These are phyloP conservation scores for Tachysurus vachellii DNA, from an alignment of 2,113 vertebrate species.

Conservation along the genomic window DNA sequence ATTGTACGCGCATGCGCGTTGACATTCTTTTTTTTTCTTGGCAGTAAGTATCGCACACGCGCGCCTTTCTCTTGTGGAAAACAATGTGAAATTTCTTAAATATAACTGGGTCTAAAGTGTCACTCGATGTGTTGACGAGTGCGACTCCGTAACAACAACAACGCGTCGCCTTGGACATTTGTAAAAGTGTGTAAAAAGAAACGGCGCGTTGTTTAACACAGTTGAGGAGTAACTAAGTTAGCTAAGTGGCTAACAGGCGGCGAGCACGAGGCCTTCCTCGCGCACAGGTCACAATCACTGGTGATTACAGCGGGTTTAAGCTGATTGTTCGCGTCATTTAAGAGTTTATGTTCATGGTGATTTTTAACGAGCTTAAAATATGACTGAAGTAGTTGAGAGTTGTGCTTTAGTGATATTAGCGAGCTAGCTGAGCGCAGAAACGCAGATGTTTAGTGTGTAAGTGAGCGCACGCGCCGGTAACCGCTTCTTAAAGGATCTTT, in stretches of 20 bases:
- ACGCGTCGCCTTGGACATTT: neutral
- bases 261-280: constrained; percentile 55
- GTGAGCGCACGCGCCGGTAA: neutral
- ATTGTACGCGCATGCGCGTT: constrained; percentile 78
- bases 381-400: neutral
- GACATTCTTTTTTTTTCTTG: constrained; percentile 77
- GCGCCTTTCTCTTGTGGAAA: constrained; percentile 67
- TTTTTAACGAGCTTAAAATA: neutral
- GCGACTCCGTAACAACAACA: too few relatives aligned
- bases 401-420: neutral
- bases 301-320: neutral
- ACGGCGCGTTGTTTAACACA: constrained; percentile 1
- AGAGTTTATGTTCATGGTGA: neutral
- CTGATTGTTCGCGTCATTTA: neutral
- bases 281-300: neutral
- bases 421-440: neutral
- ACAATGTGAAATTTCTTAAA: constrained; percentile 38
- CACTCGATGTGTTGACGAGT: neutral
- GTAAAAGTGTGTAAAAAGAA: constrained; percentile 6
- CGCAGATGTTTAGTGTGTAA: neutral
- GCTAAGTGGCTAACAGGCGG: constrained; percentile 11
- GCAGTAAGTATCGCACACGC: constrained; percentile 80
- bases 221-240: constrained; percentile 26
- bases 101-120: neutral
- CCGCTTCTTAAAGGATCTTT: neutral